Base-by-base conservation (phyloP, 2,113 vertebrate species). In the Lophotis ruficrista region DNA sequence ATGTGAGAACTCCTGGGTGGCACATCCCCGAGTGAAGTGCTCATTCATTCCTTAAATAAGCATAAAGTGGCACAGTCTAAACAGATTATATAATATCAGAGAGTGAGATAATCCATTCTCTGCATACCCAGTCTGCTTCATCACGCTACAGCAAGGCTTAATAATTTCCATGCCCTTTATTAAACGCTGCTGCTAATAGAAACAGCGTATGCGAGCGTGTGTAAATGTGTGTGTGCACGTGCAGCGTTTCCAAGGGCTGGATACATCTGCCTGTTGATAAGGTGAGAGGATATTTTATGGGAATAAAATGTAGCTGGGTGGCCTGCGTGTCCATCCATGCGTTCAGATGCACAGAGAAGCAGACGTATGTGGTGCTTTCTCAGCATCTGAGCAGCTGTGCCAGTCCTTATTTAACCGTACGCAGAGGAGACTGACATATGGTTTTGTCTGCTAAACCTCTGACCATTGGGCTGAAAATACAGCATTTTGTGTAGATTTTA, bases 31-130 rank as follows among this genome's bases (percentile, higher is more conserved):
- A 80, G 91, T 11, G 41, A 45, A 91, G 87, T 24, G 58, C 94
- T 95, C 64, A 37, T 89, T 96, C 87, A 83, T 71, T 82, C 83
- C 91, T 90, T 94, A 84, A 96, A 95, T 92, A 95, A 94, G 91
- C 95, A 62, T 33, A 25, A 68, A 83, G 89, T 94, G 93, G 89
- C 75, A 89, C 94, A 76, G 57, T 90, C 96, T 93, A 90, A 96
- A 96, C 89, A 95, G 96, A 97, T 97, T 89, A 91, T 76, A 87
- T 96, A 95, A 90, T 81, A 86, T 71, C 85, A 92, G 91, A 21
- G 77, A 61, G 84, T 83, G 81, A 90, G 89, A 87, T 90, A 94
- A 96, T 93, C 90, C 30, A 1, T 69, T 24, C 82, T 43, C 75
- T 22, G 80, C 81, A 13, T 48, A 62, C 89, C 41, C 84, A 16